Evolutionary conservation across 2,797 vertebrate genomes (phyloP), one percentile per base, ranked within the genome.

Genomic region (Heliangelus exortis): DNA sequence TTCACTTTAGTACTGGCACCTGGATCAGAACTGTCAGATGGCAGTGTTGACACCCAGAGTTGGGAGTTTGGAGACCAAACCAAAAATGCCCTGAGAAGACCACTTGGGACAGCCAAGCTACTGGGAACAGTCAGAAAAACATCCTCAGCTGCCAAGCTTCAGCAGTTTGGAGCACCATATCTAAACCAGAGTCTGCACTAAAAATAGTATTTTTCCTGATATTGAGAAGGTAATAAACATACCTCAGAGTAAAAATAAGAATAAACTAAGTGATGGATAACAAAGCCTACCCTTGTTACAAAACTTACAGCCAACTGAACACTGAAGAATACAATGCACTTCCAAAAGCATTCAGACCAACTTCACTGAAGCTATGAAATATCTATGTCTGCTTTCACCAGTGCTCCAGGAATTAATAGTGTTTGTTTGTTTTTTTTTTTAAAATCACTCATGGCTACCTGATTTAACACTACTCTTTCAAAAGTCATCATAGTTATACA

Each of bases 401-500:
- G 5, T 33, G 16, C 41, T 58, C 8, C 51, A 72, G 28, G 20
- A 91, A 51, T 47, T 4, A 82, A 54, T n/a, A 67, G 34, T 62
- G 59, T 28, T 47, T 55, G 54, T 65, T 75, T 47, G 47, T 54
- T 36, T 48, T 65, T 23, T 33, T 18, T 23, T 58, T n/a, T n/a
- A n/a, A n/a, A 67, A 29, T 25, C 33, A 77, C 74, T 89, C 73
- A 69, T 31, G 19, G 67, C 58, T 92, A 72, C 47, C 76, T 87
- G 85, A 93, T 87, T 96, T 91, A 94, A 89, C 73, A 82, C 50
- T 67, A 57, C 74, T 93, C 77, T 90, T 96, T 75, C 84, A 94
- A 89, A 94, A 93, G 80, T 43, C 48, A 78, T 92, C 93, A 54
- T 82, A 96, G 95, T 93, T 95, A 89, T 13, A 92, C 72, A 85